Conservation (phyloP, 2,797 vertebrate species). For the Arremon brunneinucha region DNA sequence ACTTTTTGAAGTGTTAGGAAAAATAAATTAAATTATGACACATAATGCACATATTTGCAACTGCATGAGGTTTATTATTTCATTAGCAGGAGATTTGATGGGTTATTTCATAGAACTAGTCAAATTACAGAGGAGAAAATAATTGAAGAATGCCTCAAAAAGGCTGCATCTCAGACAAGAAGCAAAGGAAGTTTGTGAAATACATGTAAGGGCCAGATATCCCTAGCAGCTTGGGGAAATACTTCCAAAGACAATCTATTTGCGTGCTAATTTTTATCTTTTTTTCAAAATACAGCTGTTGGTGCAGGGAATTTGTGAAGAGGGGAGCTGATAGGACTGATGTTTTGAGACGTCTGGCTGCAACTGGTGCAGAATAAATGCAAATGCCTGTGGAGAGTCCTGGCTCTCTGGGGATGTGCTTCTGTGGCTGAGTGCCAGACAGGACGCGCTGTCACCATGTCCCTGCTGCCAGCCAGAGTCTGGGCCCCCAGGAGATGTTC, state of each 20-base stretch:
- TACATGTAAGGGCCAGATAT: background rate
- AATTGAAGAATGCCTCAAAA: background rate
- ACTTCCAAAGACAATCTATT: background rate
- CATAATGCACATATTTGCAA: background rate
- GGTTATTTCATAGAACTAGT: background rate
- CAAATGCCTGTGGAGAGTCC: background rate
- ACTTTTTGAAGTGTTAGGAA: background rate
- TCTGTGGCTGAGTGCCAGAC: background rate
- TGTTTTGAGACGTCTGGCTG: background rate
- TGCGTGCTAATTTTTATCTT: accelerated
- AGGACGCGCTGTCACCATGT: background rate
- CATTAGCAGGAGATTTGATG: background rate
- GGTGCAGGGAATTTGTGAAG: background rate
- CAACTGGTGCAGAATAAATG: background rate
- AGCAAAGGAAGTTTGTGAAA: background rate
- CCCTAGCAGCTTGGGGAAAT: background rate
- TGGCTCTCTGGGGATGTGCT: background rate
- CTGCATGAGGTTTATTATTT: background rate
- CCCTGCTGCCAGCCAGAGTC: background rate
- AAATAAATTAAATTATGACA: background rate
- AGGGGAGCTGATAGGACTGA: background rate
- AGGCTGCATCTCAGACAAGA: background rate
- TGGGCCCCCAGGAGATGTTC: background rate
- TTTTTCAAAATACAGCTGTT: background rate
- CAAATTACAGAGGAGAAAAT: background rate